Evolutionary conservation across 2,113 vertebrate species (phyloP).

Genomic region (Isurus oxyrinchus): DNA sequence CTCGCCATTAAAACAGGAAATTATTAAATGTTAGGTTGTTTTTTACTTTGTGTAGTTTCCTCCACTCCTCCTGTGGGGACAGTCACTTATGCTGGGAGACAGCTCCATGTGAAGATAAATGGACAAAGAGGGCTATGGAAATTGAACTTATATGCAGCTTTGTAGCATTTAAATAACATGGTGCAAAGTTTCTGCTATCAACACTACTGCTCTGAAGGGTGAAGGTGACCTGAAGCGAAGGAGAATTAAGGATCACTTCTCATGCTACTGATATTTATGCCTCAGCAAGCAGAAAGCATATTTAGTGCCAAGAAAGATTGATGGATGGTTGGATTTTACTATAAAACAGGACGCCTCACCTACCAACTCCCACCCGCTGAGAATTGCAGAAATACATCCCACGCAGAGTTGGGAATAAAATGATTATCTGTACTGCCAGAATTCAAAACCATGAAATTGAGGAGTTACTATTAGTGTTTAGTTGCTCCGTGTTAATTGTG

Average conservation of each 20-base stretch:
- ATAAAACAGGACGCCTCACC: background rate
- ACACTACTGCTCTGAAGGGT: background rate
- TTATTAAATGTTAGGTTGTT: background rate
- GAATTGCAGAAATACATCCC: background rate
- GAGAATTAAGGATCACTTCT: slow-evolving; percentile 32
- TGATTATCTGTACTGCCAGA: too few relatives aligned
- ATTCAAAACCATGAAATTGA: background rate
- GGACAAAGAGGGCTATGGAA: background rate
- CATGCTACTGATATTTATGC: slow-evolving; percentile 13
- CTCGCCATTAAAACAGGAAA: background rate
- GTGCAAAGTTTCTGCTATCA: background rate
- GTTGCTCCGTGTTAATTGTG: background rate
- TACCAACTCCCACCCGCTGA: background rate
- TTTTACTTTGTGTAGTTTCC: background rate
- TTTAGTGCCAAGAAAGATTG: slow-evolving; percentile 19
- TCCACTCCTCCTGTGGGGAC: background rate
- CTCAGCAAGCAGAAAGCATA: slow-evolving; percentile 4
- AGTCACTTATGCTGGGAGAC: background rate
- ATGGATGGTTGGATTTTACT: slow-evolving; percentile 1
- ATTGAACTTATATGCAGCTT: too few relatives aligned
- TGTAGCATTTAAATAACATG: background rate
- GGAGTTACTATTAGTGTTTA: background rate
- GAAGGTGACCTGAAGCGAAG: slow-evolving; percentile 7
- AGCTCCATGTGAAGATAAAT: background rate
- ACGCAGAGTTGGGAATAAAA: background rate